Conservation (phyloP, 2,797 vertebrate species). For the Acanthornis magna region DNA sequence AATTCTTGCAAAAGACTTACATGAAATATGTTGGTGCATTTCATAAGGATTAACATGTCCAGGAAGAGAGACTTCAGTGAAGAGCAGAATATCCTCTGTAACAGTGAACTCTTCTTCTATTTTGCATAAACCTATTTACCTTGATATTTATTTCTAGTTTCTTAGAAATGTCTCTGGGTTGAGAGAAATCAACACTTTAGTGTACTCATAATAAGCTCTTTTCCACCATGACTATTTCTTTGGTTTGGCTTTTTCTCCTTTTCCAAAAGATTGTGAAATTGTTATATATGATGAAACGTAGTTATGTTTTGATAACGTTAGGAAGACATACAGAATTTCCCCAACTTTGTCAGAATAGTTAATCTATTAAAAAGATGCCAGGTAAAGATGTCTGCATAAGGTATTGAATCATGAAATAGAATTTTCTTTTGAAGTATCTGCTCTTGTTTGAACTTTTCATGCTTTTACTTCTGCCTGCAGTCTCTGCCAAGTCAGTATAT, state of each 20-base stretch:
- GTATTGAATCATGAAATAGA: background rate
- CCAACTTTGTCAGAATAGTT: background rate
- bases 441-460: background rate
- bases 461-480: background rate
- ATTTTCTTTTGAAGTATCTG: background rate
- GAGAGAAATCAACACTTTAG: background rate
- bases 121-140: background rate
- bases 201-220: background rate
- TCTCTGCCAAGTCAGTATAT: background rate
- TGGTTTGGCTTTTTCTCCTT: background rate
- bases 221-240: background rate
- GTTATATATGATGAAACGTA: background rate
- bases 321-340: background rate
- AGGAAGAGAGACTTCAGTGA: background rate
- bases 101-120: background rate
- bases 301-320: background rate
- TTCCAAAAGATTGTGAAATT: background rate
- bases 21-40: background rate
- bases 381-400: background rate
- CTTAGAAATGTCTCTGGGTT: background rate
- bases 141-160: background rate
- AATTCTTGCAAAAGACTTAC: background rate
- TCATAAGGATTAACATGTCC: background rate
- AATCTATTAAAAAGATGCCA: background rate
- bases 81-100: background rate